These are phyloP conservation scores for Ferrisia virgata DNA, from an alignment of 2,888 invertebrate species.

Conservation along the genomic window DNA sequence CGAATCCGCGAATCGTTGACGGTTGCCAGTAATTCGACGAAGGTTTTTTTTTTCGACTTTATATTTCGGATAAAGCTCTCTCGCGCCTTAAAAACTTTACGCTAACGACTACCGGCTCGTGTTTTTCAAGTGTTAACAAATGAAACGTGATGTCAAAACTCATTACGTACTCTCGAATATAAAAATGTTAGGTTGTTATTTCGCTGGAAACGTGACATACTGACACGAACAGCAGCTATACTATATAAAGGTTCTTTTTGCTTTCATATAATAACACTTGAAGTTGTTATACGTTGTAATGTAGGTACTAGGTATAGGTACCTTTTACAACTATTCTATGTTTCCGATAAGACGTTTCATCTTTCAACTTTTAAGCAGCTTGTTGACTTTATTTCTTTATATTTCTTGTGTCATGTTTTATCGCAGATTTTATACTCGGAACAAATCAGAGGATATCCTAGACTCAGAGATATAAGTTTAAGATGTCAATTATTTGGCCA, in stretches of 20 bases:
- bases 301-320: background rate
- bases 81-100: conserved; percentile 11
- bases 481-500: conserved; percentile 78
- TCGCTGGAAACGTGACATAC: conserved; percentile 5
- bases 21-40: background rate
- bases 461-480: conserved; percentile 65
- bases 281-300: background rate
- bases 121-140: conserved; percentile 31
- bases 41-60: background rate
- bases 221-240: background rate
- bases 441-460: conserved; percentile 71
- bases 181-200: conserved; percentile 39
- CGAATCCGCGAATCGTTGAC: background rate
- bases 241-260: background rate
- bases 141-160: conserved; percentile 41
- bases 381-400: conserved; percentile 27
- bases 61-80: background rate
- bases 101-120: conserved; percentile 11
- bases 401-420: conserved; percentile 46
- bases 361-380: conserved; percentile 4
- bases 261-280: background rate
- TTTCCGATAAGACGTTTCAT: conserved; percentile 1
- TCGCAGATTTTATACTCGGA: conserved; percentile 71
- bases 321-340: background rate
- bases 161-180: conserved; percentile 32